phyloP scores from a whole-genome alignment of 2,113 vertebrate genomes.

The Atherinomorus stipes region DNA sequence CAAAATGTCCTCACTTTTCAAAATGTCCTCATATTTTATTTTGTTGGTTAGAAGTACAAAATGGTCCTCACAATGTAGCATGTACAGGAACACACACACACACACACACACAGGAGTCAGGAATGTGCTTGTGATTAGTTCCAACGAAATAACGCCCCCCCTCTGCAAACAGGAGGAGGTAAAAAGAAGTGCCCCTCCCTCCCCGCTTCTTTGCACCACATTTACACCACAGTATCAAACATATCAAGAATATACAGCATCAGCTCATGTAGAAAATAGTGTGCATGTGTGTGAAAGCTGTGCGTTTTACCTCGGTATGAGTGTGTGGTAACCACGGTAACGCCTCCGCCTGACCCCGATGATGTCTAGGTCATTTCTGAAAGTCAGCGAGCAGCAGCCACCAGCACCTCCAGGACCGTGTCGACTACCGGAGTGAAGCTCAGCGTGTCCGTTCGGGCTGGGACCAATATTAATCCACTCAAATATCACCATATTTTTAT shows the following conservation, averaged over 20 bases:
- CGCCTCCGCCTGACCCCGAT: too few relatives aligned
- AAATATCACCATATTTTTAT: too few relatives aligned
- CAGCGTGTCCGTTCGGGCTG: too few relatives aligned
- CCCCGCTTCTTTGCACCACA: constrained; percentile 51
- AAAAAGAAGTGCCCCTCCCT: constrained; percentile 30
- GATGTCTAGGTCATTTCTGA: too few relatives aligned
- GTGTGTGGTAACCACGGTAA: constrained; percentile 32
- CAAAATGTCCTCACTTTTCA: too few relatives aligned
- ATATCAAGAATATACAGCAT: constrained; percentile 67
- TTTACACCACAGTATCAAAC: constrained; percentile 72
- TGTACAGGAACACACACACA: constrained; percentile 14
- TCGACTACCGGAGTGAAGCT: too few relatives aligned
- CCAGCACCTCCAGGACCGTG: too few relatives aligned
- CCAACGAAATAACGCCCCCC: constrained; percentile 29
- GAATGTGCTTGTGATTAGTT: constrained; percentile 84
- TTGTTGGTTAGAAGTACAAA: too few relatives aligned
- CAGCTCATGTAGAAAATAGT: constrained; percentile 58
- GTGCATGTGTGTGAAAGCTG: constrained; percentile 31
- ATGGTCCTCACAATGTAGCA: too few relatives aligned
- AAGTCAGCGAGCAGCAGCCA: too few relatives aligned
- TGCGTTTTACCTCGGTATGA: constrained; percentile 31
- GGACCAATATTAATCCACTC: too few relatives aligned
- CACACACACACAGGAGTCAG: constrained; percentile 70
- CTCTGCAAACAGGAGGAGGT: constrained; percentile 33
- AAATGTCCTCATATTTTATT: too few relatives aligned